Conservation (phyloP, 92 coral and sea anemone genomes). For the Siderastrea siderea region DNA sequence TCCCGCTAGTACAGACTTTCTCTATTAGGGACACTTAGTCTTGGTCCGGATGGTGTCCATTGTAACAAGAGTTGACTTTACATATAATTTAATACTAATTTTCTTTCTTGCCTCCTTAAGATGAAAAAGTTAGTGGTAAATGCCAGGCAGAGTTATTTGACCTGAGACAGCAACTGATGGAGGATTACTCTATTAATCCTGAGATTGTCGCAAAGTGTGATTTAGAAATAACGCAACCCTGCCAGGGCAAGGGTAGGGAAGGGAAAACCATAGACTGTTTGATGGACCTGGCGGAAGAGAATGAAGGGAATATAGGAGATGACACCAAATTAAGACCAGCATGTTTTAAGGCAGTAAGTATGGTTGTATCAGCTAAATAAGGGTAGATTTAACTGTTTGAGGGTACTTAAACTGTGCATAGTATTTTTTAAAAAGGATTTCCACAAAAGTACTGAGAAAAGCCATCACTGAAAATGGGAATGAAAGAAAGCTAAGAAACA, state of each 20-base stretch:
- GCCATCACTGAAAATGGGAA: too few species aligned
- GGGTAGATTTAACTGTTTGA: background rate
- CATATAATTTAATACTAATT: background rate
- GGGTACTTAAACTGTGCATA: too few species aligned
- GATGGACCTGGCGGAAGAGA: slow-evolving; percentile 91
- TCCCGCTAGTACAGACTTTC: too few species aligned
- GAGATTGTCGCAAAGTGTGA: slow-evolving; percentile 89
- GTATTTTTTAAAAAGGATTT: too few species aligned
- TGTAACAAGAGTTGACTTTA: too few species aligned
- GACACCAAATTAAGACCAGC: slow-evolving; percentile 33
- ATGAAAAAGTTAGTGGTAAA: slow-evolving; percentile 73
- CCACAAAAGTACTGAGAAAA: too few species aligned
- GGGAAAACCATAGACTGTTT: slow-evolving; percentile 97
- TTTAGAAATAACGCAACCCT: slow-evolving; percentile 71
- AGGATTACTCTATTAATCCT: slow-evolving; percentile 93
- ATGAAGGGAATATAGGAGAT: slow-evolving; percentile 55
- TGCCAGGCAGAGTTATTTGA: slow-evolving; percentile 94
- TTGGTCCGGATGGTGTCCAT: too few species aligned
- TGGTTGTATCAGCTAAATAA: background rate
- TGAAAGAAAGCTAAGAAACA: too few species aligned
- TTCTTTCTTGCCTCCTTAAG: slow-evolving; percentile 41
- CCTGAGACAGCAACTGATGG: slow-evolving; percentile 90
- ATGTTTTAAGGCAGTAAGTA: slow-evolving; percentile 86
- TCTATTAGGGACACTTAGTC: too few species aligned
- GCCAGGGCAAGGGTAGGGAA: slow-evolving; percentile 70